Evolutionary conservation across 2,888 invertebrate species (phyloP), one percentile per base, ranked within the genome.

Genomic region (Hesperia comma): DNA sequence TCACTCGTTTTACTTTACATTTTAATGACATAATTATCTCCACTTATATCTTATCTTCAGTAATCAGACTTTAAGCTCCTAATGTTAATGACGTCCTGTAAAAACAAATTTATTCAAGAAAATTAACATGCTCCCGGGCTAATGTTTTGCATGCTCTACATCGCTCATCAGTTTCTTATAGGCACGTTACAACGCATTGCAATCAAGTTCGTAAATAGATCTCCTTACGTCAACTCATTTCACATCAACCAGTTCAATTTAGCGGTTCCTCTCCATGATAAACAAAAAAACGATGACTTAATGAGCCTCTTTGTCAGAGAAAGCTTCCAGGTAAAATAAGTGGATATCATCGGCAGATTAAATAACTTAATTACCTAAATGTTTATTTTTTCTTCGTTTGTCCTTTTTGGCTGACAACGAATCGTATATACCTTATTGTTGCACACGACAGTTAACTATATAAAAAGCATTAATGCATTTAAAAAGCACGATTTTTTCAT

Each of bases 71-170:
- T 17, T 46, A 17, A 46, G 15, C 32, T n/a, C 15, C 33, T 53
- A 10, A 33, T 41, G 46, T 63, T 37, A 63, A 49, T 55, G 21
- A 19, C 33, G 12, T 56, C 15, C 49, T 26, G 49, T 26, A 63
- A 63, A 57, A 63, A 63, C 63, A 21, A 53, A 49, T 55, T 49
- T 63, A 63, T 63, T 10, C 63, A 46, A 15, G 49, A 12, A 57
- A 49, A 63, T 63, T 56, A 57, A 46, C 55, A 63, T 43, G 40
- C 37, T 33, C 55, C 14, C 1, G 55, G 6, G 21, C 6, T 46
- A 46, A 49, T 63, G 56, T 63, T 37, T 56, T 57, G 63, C 63
- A 57, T 57, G 57, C 51, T 57, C 19, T 51, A 46, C 26, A 21
- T 32, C 4, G 33, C 21, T 63, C 51, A 49, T 49, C 26, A 12